Base-by-base conservation (phyloP, 2,113 vertebrate species). In the Blennius ocellaris region DNA sequence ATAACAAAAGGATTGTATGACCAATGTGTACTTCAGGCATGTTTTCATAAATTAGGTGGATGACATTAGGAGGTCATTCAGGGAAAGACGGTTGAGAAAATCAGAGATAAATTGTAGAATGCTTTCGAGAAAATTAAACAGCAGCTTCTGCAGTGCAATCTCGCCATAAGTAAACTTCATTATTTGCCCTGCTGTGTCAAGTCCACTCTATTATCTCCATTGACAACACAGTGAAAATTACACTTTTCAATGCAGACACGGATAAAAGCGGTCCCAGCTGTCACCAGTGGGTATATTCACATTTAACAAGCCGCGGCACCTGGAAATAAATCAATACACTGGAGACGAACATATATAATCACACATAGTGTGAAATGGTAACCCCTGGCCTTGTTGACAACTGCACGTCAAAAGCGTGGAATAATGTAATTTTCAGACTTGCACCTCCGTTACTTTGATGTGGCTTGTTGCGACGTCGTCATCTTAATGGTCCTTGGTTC, bases 381-480 rank as follows among this genome's bases (percentile, higher is more conserved):
- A 76, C 67, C 77, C 77, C 60, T 70, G 74, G 55, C 66, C 81
- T 61, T 1, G 21, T 64, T 67, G 65, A 72, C 69, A 77, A 70
- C 54, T 44, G 9, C 14, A 43, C 79, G 57, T 79, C 41, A 7
- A 81, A 45, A 56, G 39, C 37, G 58, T 52, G 43, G 58, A 83
- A 75, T 76, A 81, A 86, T 87, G 76, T 43, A 41, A 82, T 73
- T 81, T 47, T 74, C 64, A 71, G 73, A 45, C 73, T 61, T 66
- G 75, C 54, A 36, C 60, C 53, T 67, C 69, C 17, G 49, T 81
- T 79, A 16, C 54, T 81, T 59, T 75, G 50, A 82, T 78, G 69
- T 50, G 53, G 59, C 74, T 73, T 76, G 67, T 52, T 58, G 68
- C 41, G 72, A 76, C 59, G 54, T 8, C 12, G 59, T 54, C 75